Conservation (phyloP, 2,113 vertebrate genomes). For the Loxodonta africana region DNA sequence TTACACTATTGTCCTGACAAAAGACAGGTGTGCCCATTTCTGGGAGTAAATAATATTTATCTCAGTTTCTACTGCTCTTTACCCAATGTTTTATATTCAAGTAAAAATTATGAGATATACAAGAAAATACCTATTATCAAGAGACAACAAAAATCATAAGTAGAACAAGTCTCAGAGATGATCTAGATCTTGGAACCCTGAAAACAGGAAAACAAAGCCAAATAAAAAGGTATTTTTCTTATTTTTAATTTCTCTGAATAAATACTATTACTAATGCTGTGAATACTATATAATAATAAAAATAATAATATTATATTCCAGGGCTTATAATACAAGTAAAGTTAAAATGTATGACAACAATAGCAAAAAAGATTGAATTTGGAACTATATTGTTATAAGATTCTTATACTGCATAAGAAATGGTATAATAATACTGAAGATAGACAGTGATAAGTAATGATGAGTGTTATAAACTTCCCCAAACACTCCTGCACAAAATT, state of each 20-base stretch:
- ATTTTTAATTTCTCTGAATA: not conserved
- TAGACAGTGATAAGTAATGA: not conserved
- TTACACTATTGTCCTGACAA: not conserved
- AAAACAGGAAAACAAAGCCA: not conserved
- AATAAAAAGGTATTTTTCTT: not conserved
- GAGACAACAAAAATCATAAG: not conserved
- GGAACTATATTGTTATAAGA: too few species aligned
- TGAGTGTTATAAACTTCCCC: not conserved
- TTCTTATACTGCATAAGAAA: not conserved
- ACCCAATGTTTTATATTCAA: not conserved
- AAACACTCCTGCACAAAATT: too few species aligned
- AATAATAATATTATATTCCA: not conserved
- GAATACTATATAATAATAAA: not conserved
- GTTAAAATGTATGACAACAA: too few species aligned
- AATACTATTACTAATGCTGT: not conserved
- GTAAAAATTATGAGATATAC: slow-evolving; percentile 10
- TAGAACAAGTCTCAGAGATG: not conserved
- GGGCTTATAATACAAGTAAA: slow-evolving; percentile 2
- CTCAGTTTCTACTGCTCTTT: not conserved
- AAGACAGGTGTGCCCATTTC: not conserved
- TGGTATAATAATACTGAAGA: not conserved
- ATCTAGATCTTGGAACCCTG: not conserved
- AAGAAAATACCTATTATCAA: not conserved
- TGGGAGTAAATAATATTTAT: not conserved
- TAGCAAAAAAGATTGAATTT: too few species aligned